Evolutionary conservation across 2,888 invertebrate species (phyloP), one percentile per base, ranked within the genome.

Genomic region (Hyposoter dolosus): DNA sequence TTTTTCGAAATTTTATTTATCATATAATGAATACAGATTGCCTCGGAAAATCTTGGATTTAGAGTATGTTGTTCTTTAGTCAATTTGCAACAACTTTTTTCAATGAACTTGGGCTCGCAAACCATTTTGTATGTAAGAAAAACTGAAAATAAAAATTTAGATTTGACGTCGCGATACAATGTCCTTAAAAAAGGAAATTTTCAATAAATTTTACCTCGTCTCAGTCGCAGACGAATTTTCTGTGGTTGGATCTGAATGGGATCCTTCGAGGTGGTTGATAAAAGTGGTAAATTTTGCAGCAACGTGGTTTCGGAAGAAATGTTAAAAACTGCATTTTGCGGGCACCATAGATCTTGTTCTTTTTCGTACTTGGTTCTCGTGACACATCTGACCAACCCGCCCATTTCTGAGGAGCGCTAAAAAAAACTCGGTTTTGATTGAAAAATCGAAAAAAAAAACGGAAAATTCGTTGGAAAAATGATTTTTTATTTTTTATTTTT

Each of bases 181-280:
- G n/a, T n/a, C n/a, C n/a, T n/a, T n/a, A n/a, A n/a, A n/a, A n/a
- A n/a, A n/a, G n/a, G n/a, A n/a, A n/a, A n/a, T n/a, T n/a, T n/a
- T 69, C 28, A 5, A 71, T 19, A n/a, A 47, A 74, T 71, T 81
- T 56, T 84, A 90, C 93, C 92, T 89, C 94, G 93, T 1, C 96
- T 95, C 28, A 95, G 95, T 28, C 95, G 94, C 28, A 95, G 90
- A 69, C 92, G 94, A 3, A 96, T 91, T 82, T 93, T 92, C 0
- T 96, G 96, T 0, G 96, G 96, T 84, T 91, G 94, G 35, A 97
- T 94, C 90, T 96, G 96, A 17, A 94, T 90, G 0, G 93, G 91
- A 47, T 92, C 91, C 43, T 56, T 85, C 28, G 80, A 88, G 3
- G 90, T 90, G 0, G 66, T 78, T 35, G 88, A 89, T 0, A 88